Evolutionary conservation across 2,113 vertebrate species (phyloP).

Genomic region (Haemorhous mexicanus): DNA sequence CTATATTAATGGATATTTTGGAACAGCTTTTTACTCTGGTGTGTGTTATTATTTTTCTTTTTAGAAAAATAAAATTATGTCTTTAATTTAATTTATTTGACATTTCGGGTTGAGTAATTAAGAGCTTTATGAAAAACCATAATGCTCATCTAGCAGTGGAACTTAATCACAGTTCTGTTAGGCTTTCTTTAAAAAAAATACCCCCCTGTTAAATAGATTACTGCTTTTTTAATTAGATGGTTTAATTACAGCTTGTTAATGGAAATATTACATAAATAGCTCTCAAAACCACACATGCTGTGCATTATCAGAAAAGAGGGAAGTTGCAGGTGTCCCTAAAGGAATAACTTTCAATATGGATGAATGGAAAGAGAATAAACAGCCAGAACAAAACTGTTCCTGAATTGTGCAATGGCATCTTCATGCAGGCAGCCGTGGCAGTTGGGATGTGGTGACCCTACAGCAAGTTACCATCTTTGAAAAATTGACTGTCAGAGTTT

Average conservation of each 20-base stretch:
- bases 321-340: slow-evolving; percentile 54
- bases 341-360: slow-evolving; percentile 10
- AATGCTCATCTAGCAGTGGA: slow-evolving; percentile 72
- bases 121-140: slow-evolving; percentile 63
- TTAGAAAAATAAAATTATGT: slow-evolving; percentile 67
- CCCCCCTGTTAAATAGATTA: slow-evolving; percentile 67
- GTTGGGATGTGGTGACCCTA: not conserved
- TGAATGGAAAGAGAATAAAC: slow-evolving; percentile 20
- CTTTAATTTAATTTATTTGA: slow-evolving; percentile 78
- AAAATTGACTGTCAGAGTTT: not conserved
- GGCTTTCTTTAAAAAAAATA: not conserved
- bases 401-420: not conserved
- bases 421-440: not conserved
- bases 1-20: slow-evolving; percentile 51
- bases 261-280: slow-evolving; percentile 74
- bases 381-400: not conserved
- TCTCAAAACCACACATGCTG: not conserved
- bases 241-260: slow-evolving; percentile 78
- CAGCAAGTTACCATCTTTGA: not conserved
- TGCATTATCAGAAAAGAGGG: slow-evolving; percentile 49
- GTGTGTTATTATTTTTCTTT: not conserved
- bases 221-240: slow-evolving; percentile 71
- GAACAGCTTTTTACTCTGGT: slow-evolving; percentile 30
- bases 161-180: slow-evolving; percentile 62
- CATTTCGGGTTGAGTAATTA: slow-evolving; percentile 73